Evolutionary conservation across 1,140 invertebrate species (phyloP), one percentile per base, ranked within the genome.

Genomic region (Calephelis nemesis): DNA sequence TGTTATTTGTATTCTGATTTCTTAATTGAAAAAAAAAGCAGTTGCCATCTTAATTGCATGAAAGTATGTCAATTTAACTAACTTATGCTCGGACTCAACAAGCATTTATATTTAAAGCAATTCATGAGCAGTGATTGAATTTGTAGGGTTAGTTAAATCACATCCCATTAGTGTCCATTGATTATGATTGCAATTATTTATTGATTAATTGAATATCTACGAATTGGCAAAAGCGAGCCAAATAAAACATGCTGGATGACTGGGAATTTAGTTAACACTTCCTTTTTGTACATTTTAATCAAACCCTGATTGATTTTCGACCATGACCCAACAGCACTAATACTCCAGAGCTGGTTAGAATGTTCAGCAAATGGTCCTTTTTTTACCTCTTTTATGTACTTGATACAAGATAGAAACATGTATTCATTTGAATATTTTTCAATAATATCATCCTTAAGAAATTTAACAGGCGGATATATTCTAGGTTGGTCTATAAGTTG

Each of bases 221-320:
- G 81, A 40, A 92, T 88, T 2, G 91, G 87, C 19, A 92, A 79
- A 30, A 99, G 85, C 39, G 96, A 98, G 13, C 99, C 99, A 93
- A 99, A 99, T 39, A 98, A 91, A 52, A 99, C 96, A 90, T 99
- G 99, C 87, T 99, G 99, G 65, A 99, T 96, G 0, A 99, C 97
- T 6, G 99, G 99, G 92, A 98, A 99, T 91, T 99, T 99, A 5
- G 95, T 94, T 30, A 99, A 92, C 85, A 98, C 98, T 93, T 99
- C 99, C 71, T 96, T 99, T 93, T 98, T 98, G 85, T 99, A 99
- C 99, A 99, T 99, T 93, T 98, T 99, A 47, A 99, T 96, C 39
- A 99, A 93, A 47, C 99, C 99, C 71, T 94, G 93, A 88, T 99
- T 99, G 39, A 99, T 96, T 95, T 99, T 99, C 0, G 94, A 91